phyloP scores from a whole-genome alignment of 2,113 vertebrate species.

The Upupa epops region DNA sequence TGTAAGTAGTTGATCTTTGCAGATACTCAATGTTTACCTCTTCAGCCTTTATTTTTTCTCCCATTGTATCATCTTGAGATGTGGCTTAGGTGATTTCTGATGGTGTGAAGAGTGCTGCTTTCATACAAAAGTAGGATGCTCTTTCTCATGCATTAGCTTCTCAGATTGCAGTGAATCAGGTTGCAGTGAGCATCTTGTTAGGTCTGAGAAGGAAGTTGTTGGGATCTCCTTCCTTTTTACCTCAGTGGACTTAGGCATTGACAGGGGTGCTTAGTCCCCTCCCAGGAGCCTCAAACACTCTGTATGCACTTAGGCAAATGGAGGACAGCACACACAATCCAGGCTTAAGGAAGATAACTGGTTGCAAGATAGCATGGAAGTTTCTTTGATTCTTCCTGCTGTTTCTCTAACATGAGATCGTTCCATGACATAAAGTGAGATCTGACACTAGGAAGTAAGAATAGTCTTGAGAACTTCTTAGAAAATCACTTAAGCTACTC shows the following conservation, averaged over 20 bases:
- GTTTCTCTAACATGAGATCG: neutral
- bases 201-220: neutral
- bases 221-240: neutral
- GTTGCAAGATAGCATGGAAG: neutral
- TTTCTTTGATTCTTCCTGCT: neutral
- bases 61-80: neutral
- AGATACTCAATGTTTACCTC: neutral
- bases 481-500: neutral
- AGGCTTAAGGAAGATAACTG: neutral
- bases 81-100: neutral
- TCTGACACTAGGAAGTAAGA: neutral
- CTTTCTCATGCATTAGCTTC: neutral
- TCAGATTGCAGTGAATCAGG: neutral
- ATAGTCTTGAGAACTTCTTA: neutral
- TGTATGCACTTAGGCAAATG: neutral
- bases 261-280: neutral
- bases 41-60: neutral
- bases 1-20: constrained; percentile 48
- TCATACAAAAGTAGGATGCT: neutral
- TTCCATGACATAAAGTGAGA: neutral
- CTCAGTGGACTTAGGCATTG: neutral
- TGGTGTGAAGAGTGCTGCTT: neutral
- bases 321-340: neutral
- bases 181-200: neutral
- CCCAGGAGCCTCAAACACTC: neutral